Evolutionary conservation across 2,888 invertebrate species (phyloP).

Genomic region (Agapostemon virescens): DNA sequence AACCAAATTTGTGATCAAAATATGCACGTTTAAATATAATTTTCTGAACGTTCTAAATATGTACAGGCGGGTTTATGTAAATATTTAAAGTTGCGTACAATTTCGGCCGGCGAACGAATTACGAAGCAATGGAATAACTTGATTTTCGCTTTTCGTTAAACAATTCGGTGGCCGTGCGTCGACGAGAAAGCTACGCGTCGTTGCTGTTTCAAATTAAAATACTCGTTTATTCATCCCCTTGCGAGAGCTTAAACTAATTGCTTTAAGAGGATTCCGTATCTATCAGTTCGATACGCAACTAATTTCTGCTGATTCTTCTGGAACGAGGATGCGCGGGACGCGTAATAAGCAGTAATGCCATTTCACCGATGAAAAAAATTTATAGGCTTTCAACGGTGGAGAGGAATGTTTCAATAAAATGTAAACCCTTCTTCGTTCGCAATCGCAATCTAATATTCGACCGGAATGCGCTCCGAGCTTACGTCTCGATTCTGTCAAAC

Average conservation of each 20-base stretch:
- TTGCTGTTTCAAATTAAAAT: background rate
- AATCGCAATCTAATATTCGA: background rate
- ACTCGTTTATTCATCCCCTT: background rate
- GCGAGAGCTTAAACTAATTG: constrained; percentile 5
- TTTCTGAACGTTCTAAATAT: no score
- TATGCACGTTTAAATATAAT: no score
- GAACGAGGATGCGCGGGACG: background rate
- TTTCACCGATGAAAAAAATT: background rate
- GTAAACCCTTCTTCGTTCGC: background rate
- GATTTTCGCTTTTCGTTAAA: background rate
- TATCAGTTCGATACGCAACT: background rate
- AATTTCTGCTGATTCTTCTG: background rate
- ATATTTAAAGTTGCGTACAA: no score
- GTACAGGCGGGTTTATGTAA: no score
- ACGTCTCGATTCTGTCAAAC: no score
- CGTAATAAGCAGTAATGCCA: background rate
- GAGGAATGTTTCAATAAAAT: background rate
- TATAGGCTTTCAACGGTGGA: background rate
- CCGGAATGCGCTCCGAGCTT: no score
- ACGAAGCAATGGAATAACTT: background rate
- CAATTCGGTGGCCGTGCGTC: background rate
- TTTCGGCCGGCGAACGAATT: background rate
- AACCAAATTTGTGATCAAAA: no score
- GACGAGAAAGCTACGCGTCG: background rate
- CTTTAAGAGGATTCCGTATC: background rate